These are phyloP conservation scores for Caiman crocodilus DNA, from an alignment of 2,797 vertebrate species.

Conservation along the genomic window DNA sequence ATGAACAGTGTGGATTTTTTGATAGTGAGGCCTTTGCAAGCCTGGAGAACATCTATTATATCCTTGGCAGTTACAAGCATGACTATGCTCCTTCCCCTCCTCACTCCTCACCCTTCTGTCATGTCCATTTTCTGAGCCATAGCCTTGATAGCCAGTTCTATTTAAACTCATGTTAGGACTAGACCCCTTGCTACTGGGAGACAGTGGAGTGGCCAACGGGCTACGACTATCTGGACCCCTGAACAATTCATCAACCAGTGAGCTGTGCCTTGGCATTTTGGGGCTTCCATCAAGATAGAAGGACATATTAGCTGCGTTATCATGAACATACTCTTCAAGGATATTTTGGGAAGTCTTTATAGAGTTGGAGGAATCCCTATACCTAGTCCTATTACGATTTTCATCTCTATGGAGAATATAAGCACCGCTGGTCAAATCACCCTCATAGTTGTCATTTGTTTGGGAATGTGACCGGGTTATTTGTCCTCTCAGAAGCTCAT, in stretches of 20 bases:
- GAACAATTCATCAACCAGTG: constrained; percentile 83
- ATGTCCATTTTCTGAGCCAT: constrained; percentile 87
- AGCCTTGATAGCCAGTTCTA: constrained; percentile 80
- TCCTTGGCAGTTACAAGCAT: constrained; percentile 23
- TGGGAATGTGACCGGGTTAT: constrained; percentile 83
- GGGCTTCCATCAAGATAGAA: constrained; percentile 83
- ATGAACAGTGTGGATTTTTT: constrained; percentile 75
- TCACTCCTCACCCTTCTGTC: constrained; percentile 55
- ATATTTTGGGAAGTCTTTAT: constrained; percentile 78
- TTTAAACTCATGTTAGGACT: constrained; percentile 82
- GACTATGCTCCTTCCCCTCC: constrained; percentile 65
- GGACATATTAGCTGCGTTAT: constrained; percentile 80
- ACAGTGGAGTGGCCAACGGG: constrained; percentile 77
- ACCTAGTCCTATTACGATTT: constrained; percentile 74
- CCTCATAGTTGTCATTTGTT: constrained; percentile 86
- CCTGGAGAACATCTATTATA: constrained; percentile 81
- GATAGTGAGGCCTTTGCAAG: constrained; percentile 73
- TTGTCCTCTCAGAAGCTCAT: constrained; percentile 84
- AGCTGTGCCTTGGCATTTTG: constrained; percentile 83
- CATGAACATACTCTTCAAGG: constrained; percentile 83
- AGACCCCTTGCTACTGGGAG: constrained; percentile 80
- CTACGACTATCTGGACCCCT: constrained; percentile 77
- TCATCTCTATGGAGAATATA: constrained; percentile 82
- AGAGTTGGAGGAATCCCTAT: constrained; percentile 82
- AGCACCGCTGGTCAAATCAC: constrained; percentile 81